phyloP scores from a whole-genome alignment of 2,797 vertebrate genomes.

The Halcyon smyrnensis region DNA sequence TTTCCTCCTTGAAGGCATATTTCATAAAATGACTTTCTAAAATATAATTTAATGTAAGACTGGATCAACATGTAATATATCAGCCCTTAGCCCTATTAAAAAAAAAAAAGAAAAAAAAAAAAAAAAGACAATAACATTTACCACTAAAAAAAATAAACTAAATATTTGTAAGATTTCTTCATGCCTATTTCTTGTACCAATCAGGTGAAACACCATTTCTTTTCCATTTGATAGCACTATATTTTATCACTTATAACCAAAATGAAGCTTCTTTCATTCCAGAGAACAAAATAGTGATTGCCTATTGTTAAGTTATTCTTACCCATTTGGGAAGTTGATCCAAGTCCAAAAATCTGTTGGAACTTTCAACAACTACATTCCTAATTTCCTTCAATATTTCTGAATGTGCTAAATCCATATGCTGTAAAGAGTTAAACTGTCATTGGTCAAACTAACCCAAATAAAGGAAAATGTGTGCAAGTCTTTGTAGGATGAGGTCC shows the following conservation, averaged over 20 bases:
- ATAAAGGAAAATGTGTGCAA: background rate
- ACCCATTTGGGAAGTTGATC: background rate
- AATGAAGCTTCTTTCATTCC: background rate
- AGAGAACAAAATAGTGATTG: background rate
- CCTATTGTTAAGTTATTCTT: background rate
- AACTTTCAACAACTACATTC: background rate
- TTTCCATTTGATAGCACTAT: background rate
- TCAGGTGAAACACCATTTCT: background rate
- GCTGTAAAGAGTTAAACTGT: background rate
- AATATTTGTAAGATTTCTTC: constrained; percentile 53
- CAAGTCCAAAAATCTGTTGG: background rate
- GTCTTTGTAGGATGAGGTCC: background rate
- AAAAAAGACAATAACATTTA: background rate
- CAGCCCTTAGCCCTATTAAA: background rate
- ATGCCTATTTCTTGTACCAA: background rate
- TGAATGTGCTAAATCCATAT: background rate
- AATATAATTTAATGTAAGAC: background rate
- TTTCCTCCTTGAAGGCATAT: constrained; percentile 15
- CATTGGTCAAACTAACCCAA: background rate
- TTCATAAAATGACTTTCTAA: constrained; percentile 45
- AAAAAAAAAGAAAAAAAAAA: background rate
- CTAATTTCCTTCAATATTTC: background rate
- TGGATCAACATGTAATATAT: background rate
- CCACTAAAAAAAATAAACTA: background rate
- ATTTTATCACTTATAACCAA: constrained; percentile 9